phyloP scores from a whole-genome alignment of 1,140 invertebrate genomes.

The Temnothorax longispinosus region DNA sequence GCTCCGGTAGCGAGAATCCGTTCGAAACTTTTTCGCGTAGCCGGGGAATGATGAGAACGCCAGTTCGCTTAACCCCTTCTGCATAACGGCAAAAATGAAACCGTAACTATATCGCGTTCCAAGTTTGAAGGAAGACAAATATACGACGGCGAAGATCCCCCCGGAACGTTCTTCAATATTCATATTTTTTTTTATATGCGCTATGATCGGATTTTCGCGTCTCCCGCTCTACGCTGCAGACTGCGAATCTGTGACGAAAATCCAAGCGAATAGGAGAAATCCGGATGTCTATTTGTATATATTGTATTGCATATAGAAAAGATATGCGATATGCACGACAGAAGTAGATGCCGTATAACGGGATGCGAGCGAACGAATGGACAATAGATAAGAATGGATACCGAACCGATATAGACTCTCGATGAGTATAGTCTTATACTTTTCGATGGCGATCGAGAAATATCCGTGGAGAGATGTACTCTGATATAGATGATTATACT shows the following conservation, averaged over 20 bases:
- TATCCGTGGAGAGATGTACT: not conserved
- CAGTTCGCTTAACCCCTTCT: slow-evolving; percentile 15
- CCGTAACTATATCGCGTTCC: not conserved
- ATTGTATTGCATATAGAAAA: slow-evolving; percentile 28
- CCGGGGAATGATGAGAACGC: not conserved
- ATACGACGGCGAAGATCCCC: slow-evolving; percentile 17
- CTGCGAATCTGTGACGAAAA: slow-evolving; percentile 3
- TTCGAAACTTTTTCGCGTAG: not conserved
- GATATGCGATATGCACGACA: not conserved
- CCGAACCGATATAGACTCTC: not conserved
- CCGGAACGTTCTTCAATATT: slow-evolving; percentile 18
- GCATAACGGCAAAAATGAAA: slow-evolving; percentile 37
- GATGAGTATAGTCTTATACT: not conserved
- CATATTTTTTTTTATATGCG: not conserved
- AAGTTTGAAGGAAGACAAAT: slow-evolving; percentile 31
- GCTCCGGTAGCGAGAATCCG: not conserved
- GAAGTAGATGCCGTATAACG: not conserved
- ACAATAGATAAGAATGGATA: slow-evolving; percentile 9
- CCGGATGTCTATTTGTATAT: not conserved
- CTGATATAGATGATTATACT: slow-evolving; percentile 5
- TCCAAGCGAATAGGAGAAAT: slow-evolving; percentile 21
- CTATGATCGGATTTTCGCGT: slow-evolving; percentile 33
- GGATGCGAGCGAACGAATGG: slow-evolving; percentile 13
- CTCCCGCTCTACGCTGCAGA: not conserved
- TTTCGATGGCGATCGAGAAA: not conserved